phyloP scores from a whole-genome alignment of 2,888 invertebrate species.

The Cerastoderma edule region DNA sequence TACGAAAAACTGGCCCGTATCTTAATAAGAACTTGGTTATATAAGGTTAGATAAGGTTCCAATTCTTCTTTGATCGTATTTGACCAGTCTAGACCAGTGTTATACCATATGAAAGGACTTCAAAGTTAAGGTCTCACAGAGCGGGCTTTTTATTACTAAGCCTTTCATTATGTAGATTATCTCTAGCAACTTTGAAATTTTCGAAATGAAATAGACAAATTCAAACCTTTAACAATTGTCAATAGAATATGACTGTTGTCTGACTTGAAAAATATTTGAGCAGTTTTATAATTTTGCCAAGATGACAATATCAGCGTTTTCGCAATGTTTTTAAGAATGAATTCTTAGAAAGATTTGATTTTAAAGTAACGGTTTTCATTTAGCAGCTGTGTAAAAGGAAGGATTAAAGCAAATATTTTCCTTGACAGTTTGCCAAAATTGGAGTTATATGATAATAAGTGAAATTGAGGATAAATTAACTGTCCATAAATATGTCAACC shows the following conservation, averaged over 20 bases:
- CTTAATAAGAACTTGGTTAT: not conserved
- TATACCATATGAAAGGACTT: not conserved
- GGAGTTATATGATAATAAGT: not conserved
- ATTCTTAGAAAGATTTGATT: no score
- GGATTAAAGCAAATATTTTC: not conserved
- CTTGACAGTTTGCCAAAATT: not conserved
- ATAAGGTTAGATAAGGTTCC: not conserved
- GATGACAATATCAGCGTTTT: no score
- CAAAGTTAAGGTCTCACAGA: constrained; percentile 5
- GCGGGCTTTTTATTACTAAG: no score
- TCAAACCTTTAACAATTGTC: no score
- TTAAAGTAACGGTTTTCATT: not conserved
- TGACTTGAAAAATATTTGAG: no score
- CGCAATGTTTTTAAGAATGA: no score
- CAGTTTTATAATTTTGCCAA: no score
- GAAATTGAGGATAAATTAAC: not conserved
- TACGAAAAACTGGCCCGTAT: not conserved
- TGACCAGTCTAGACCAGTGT: constrained; percentile 9
- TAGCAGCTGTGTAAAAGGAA: no score
- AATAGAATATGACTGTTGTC: no score
- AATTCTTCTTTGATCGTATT: not conserved
- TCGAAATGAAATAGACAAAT: no score
- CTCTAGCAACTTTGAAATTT: no score
- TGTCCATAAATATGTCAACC: not conserved
- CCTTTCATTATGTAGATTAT: no score